These are phyloP conservation scores for Vombatus ursinus DNA, from an alignment of 2,113 vertebrate genomes.

Conservation along the genomic window DNA sequence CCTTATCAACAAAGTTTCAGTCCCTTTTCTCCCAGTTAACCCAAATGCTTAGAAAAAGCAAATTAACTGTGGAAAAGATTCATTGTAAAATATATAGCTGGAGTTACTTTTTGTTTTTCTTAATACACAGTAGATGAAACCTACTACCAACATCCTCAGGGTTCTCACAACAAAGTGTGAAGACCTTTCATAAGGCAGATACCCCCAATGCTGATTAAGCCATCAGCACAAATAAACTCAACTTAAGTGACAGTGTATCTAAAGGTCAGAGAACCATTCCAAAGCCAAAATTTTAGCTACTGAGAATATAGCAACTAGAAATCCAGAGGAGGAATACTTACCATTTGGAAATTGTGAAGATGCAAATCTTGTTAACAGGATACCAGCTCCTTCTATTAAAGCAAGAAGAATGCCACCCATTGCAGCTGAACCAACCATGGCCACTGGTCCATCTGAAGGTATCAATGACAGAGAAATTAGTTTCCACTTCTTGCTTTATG, in stretches of 20 bases:
- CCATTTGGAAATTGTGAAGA: constrained; percentile 94
- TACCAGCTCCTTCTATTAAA: constrained; percentile 96
- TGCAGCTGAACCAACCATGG: constrained; percentile 96
- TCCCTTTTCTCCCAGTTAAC: not conserved
- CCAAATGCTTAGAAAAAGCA: not conserved
- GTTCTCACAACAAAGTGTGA: not conserved
- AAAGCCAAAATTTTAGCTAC: not conserved
- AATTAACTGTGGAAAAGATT: not conserved
- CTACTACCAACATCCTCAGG: not conserved
- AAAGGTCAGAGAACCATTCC: not conserved
- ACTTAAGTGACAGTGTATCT: not conserved
- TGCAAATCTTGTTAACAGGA: constrained; percentile 94
- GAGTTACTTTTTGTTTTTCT: not conserved
- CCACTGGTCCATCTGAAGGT: constrained; percentile 91
- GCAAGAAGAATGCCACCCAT: constrained; percentile 97
- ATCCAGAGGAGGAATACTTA: constrained; percentile 78
- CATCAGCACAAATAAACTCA: not conserved
- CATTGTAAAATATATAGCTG: not conserved
- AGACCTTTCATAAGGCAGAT: not conserved
- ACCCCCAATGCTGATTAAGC: not conserved
- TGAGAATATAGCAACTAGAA: not conserved
- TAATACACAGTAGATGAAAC: not conserved
- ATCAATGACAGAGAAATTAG: not conserved
- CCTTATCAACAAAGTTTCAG: not conserved
- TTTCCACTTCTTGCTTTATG: not conserved